These are phyloP conservation scores for Littorina saxatilis DNA, from an alignment of 1,140 invertebrate genomes.

Conservation along the genomic window DNA sequence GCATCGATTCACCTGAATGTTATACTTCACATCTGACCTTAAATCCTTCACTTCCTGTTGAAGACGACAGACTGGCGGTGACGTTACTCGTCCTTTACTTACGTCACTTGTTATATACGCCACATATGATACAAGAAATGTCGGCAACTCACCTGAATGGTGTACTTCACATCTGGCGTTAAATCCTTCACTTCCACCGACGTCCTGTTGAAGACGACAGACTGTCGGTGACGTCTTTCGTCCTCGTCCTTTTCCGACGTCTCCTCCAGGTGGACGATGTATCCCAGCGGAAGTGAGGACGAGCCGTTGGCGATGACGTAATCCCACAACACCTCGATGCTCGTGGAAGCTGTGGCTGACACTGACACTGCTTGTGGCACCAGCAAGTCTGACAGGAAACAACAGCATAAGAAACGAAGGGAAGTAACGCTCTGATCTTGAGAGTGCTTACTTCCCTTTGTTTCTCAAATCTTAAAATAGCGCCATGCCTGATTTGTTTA, in stretches of 20 bases:
- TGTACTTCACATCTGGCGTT: constrained; percentile 13
- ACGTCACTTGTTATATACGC: too few relatives aligned
- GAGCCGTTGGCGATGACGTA: constrained; percentile 6
- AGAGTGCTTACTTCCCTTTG: neutral
- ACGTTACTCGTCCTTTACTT: too few relatives aligned
- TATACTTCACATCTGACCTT: constrained; percentile 2
- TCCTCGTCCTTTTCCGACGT: neutral
- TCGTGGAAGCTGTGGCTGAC: constrained; percentile 27
- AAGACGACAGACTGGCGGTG: too few relatives aligned
- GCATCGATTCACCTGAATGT: constrained; percentile 21
- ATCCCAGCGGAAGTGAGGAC: constrained; percentile 20
- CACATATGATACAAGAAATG: too few relatives aligned
- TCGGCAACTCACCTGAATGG: constrained; percentile 16
- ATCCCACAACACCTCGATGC: constrained; percentile 24
- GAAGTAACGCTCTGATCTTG: neutral
- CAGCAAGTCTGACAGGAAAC: neutral
- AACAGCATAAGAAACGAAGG: neutral
- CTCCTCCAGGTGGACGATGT: constrained; percentile 32
- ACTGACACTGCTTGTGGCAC: constrained; percentile 15
- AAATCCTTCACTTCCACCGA: constrained; percentile 35
- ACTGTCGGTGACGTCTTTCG: neutral
- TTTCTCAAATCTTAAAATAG: too few relatives aligned
- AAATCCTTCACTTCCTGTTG: constrained; percentile 33
- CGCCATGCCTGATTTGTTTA: neutral
- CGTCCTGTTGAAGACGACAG: constrained; percentile 33